These are phyloP conservation scores for Pyxicephalus adspersus DNA, from an alignment of 2,113 vertebrate genomes.

Conservation along the genomic window DNA sequence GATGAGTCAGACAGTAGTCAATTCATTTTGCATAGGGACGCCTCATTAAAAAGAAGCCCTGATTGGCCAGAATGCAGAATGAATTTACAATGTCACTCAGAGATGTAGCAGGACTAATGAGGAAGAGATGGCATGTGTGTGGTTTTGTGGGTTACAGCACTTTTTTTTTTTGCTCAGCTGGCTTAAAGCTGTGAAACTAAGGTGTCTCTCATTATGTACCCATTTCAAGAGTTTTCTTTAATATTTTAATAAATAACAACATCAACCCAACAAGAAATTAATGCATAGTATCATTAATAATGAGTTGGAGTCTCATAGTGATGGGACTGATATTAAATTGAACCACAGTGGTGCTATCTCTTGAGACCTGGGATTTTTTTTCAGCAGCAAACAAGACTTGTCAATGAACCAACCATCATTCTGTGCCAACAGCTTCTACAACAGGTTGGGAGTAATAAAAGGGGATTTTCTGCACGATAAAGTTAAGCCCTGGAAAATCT, in stretches of 20 bases:
- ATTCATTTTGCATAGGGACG: conserved; percentile 97
- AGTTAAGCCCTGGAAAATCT: conserved; percentile 99
- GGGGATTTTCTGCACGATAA: conserved; percentile 99
- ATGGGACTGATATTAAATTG: conserved; percentile 99
- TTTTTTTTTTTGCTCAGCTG: conserved; percentile 60
- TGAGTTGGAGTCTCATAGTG: conserved; percentile 96
- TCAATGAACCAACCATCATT: conserved; percentile 92
- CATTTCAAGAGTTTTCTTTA: conserved; percentile 97
- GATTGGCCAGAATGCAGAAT: conserved; percentile 84
- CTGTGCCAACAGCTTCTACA: conserved; percentile 99
- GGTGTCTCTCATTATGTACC: conserved; percentile 94
- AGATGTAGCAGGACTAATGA: conserved; percentile 94
- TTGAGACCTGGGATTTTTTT: conserved; percentile 90
- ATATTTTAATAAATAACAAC: conserved; percentile 99
- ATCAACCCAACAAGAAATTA: conserved; percentile 99
- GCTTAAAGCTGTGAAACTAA: conserved; percentile 70
- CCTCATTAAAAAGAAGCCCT: conserved; percentile 87
- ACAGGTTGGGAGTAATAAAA: conserved; percentile 99
- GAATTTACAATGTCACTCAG: conserved; percentile 99
- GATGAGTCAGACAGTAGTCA: conserved; percentile 89
- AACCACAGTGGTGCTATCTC: conserved; percentile 95
- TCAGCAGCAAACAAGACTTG: conserved; percentile 97
- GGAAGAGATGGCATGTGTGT: conserved; percentile 74
- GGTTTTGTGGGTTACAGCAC: conserved; percentile 68
- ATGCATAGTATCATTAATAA: conserved; percentile 99